Evolutionary conservation across 1,140 invertebrate genomes (phyloP), one percentile per base, ranked within the genome.

Genomic region (Macrobrachium rosenbergii): DNA sequence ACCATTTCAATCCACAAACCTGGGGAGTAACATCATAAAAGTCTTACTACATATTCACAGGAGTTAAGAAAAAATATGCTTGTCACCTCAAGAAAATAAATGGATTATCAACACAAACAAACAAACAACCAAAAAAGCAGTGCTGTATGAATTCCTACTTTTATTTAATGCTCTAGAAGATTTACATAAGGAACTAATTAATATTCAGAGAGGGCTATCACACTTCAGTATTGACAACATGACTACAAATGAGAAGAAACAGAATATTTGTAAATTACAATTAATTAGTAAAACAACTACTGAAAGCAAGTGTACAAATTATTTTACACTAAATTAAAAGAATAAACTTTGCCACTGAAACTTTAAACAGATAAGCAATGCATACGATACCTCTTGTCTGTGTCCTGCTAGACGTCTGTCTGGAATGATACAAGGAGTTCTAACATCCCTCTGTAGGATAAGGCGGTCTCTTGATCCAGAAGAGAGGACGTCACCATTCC

Each of bases 1-100:
- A 99, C 99, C 99, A 99, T 92, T 99, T 99, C 5, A 99, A 92
- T 0, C 99, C 99, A 93, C 99, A 99, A 67, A 96, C 94, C 94
- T 94, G 86, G 28, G 28, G 28, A 37, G 77, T 90, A 87, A 88
- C 45, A n/a, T 87, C 73, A 63, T 28, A 79, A 23, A 82, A 88
- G 89, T 63, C 21, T 81, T 73, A n/a, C 63, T 45, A 23, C 17
- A 64, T 19, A 17, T 23, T 37, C 21, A 37, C 17, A 16, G 60
- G 0, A 76, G 69, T 28, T 88, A 21, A n/a, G n/a, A n/a, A 37
- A 86, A 90, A 62, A 21, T 62, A 90, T 0, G 86, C 7, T 58
- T 81, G 8, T 17, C 21, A 19, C 28, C 17, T 19, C 6, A 5
- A 77, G 19, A n/a, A 83, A 60, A 69, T 17, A 63, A 12, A 43